These are phyloP conservation scores for Ceratotherium simum DNA, from an alignment of 2,113 vertebrate genomes.

Conservation along the genomic window DNA sequence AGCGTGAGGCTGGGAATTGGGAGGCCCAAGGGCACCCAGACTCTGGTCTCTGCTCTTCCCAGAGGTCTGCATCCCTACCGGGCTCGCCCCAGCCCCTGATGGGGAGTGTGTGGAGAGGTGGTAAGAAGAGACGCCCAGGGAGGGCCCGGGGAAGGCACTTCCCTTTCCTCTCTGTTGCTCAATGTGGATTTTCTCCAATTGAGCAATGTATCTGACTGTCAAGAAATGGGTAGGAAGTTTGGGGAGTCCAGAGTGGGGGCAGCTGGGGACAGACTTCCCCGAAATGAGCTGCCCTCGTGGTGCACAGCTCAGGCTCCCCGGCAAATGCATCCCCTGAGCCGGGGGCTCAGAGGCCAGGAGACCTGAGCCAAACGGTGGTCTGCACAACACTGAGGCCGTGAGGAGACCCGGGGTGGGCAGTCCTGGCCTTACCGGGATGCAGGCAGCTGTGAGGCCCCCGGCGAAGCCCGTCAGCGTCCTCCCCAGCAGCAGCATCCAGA, in stretches of 20 bases:
- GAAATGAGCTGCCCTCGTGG: not conserved
- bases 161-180: slow-evolving; percentile 38
- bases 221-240: not conserved
- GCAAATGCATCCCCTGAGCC: not conserved
- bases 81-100: fast-evolving
- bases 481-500: slow-evolving; percentile 94
- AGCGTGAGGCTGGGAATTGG: not conserved
- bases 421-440: slow-evolving; percentile 93
- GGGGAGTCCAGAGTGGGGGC: not conserved
- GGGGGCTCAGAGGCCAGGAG: not conserved
- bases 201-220: not conserved
- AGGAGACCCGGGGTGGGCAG: fast-evolving
- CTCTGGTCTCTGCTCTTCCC: not conserved
- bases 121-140: too few species aligned
- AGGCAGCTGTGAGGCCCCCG: slow-evolving; percentile 92
- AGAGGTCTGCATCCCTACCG: fast-evolving
- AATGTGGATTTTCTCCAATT: slow-evolving; percentile 55
- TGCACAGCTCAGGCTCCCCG: not conserved
- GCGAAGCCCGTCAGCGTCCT: slow-evolving; percentile 93
- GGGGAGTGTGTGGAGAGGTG: fast-evolving
- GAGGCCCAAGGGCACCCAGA: not conserved
- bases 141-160: not conserved
- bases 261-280: not conserved
- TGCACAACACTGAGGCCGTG: fast-evolving
- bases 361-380: fast-evolving